phyloP scores from a whole-genome alignment of 2,797 vertebrate species.

The Coluber constrictor region DNA sequence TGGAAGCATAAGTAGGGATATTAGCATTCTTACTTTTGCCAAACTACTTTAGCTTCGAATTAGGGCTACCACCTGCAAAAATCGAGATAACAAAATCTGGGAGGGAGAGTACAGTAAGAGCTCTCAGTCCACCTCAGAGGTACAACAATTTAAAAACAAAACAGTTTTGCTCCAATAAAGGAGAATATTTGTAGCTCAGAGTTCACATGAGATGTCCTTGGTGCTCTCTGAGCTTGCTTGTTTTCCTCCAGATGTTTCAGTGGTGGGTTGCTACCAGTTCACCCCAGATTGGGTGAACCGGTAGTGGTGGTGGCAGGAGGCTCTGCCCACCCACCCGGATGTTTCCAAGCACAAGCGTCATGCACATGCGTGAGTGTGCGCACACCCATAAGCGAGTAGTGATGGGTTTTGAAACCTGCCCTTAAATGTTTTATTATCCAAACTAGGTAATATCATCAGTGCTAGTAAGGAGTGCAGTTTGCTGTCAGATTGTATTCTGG shows the following conservation, averaged over 20 bases:
- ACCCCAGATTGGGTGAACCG: no score
- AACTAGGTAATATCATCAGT: neutral
- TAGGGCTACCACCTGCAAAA: neutral
- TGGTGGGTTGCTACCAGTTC: no score
- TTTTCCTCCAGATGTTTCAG: neutral
- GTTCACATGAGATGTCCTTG: no score
- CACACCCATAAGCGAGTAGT: no score
- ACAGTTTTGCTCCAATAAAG: neutral
- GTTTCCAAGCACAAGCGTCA: no score
- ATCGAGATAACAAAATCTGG: neutral
- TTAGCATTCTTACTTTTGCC: neutral
- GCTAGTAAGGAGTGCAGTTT: no score
- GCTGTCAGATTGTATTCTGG: no score
- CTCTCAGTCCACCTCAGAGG: neutral
- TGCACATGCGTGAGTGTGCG: no score
- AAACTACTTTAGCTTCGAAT: neutral
- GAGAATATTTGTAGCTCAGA: neutral
- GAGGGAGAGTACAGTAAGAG: neutral
- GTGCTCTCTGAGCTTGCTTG: neutral
- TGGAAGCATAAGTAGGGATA: neutral
- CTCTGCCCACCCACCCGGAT: no score
- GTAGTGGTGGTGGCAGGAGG: no score
- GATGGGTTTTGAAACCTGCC: no score
- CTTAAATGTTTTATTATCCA: neutral
- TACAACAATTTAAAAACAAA: neutral